Evolutionary conservation across 2,113 vertebrate genomes (phyloP), one percentile per base, ranked within the genome.

Genomic region (Kobus ellipsiprymnus): DNA sequence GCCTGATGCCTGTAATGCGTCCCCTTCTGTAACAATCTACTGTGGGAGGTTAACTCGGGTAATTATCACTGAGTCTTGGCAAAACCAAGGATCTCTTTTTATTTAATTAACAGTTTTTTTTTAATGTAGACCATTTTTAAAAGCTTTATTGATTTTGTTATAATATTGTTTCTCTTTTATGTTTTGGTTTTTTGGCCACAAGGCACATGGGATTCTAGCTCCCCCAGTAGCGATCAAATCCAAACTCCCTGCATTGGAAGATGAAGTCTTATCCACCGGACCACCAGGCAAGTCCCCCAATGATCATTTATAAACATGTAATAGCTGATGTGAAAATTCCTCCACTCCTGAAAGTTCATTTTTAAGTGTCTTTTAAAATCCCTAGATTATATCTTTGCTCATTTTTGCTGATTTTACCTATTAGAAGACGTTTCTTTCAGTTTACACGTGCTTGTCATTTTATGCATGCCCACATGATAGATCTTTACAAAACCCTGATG

Each of bases 401-500:
- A 46, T 95, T 95, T 89, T 94, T 62, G 89, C 78, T 85, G 9
- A 12, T 30, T 96, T 97, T 90, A 86, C 40, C 30, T 84, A 91
- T 89, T 54, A 84, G 59, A 85, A 87, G 71, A 82, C 29, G 77
- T 84, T 89, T 55, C 9, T 85, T 94, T 94, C 74, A 52, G 2
- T 85, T 94, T 77, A 4, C 40, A 77, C 33, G 8, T 97, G 33
- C 3, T 82, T 98, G 10, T 92, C 78, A 88, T 94, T 97, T 40
- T 81, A 91, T 97, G 77, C 10, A 85, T 0, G 27, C 27, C n/a
- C 55, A 97, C 91, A 95, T 15, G 17, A 10, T 12, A 2, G 62
- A 81, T 36, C 29, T 92, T 71, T 89, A 60, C 10, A 78, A 7
- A 25, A 12, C 21, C 67, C 71, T 44, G 19, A 36, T 21, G 0